Evolutionary conservation across 2,113 vertebrate genomes (phyloP).

Genomic region (Bucco capensis): DNA sequence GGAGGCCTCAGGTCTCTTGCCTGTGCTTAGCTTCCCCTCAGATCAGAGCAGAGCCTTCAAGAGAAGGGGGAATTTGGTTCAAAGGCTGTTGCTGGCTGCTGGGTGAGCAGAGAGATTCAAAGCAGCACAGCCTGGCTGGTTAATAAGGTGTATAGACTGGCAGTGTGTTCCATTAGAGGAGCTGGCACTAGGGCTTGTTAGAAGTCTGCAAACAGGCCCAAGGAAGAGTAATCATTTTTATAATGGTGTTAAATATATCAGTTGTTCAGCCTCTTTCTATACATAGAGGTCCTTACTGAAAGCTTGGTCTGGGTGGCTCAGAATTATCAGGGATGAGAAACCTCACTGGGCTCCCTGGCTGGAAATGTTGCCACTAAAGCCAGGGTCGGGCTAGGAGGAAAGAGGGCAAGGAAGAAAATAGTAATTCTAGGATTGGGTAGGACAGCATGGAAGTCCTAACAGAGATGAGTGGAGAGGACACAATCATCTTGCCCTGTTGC

Average conservation of each 20-base stretch:
- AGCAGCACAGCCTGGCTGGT: not conserved
- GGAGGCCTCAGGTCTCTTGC: not conserved
- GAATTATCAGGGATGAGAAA: not conserved
- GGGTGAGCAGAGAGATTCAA: not conserved
- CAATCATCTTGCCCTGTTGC: not conserved
- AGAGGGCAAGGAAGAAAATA: not conserved
- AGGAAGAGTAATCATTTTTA: not conserved
- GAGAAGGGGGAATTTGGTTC: not conserved
- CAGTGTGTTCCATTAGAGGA: not conserved
- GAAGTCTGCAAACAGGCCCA: not conserved
- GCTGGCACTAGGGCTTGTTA: not conserved
- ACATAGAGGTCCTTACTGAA: not conserved
- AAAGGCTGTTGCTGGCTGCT: not conserved
- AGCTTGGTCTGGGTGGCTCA: not conserved
- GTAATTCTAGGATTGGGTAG: not conserved
- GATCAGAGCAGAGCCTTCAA: not conserved
- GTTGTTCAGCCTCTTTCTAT: not conserved
- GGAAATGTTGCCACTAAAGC: accelerated
- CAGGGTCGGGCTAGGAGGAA: not conserved
- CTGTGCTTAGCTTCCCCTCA: not conserved
- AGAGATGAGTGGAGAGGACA: not conserved
- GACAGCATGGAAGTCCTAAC: not conserved
- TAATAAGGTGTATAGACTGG: not conserved
- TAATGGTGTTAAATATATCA: not conserved
- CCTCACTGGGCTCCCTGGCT: accelerated